Evolutionary conservation across 2,113 vertebrate genomes (phyloP).

Genomic region (Columba livia): DNA sequence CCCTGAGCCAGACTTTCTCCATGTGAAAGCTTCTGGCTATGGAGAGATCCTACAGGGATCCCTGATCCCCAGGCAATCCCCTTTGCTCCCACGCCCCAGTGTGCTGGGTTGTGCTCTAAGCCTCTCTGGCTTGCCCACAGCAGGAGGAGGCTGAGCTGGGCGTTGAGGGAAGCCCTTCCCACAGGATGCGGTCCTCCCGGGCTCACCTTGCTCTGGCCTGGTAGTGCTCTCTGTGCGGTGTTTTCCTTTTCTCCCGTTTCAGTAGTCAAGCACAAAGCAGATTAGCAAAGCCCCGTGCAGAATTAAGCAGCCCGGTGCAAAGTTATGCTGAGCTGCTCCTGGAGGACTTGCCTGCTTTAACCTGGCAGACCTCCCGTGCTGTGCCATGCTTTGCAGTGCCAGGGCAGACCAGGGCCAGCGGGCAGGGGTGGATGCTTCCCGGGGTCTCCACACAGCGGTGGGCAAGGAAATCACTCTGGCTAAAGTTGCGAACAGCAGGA

Average conservation of each 20-base stretch:
- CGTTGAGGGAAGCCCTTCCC: not conserved
- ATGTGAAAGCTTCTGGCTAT: not conserved
- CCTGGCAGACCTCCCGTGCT: not conserved
- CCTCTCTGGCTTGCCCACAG: not conserved
- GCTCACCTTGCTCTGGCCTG: conserved; percentile 13
- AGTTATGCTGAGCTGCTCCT: not conserved
- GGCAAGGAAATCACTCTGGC: not conserved
- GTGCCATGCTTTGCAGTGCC: not conserved
- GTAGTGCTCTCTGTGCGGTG: fast-evolving
- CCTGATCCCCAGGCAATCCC: conserved; percentile 40
- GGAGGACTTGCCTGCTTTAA: not conserved
- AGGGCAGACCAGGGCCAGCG: not conserved
- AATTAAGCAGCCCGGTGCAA: not conserved
- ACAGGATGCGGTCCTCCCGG: not conserved
- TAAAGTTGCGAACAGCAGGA: not conserved
- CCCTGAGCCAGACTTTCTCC: conserved; percentile 17
- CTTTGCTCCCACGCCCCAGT: conserved; percentile 26
- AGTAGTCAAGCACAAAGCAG: conserved; percentile 14
- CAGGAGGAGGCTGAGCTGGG: not conserved
- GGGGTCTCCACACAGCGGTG: fast-evolving
- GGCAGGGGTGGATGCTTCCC: not conserved
- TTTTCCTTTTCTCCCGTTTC: not conserved
- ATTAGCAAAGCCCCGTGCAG: conserved; percentile 26
- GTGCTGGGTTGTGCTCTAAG: not conserved
- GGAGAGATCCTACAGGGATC: conserved; percentile 27